A percentile compares a stretch with the other conserved stretches of the same genome.
These are phyloP conservation scores for Crypturellus undulatus DNA, from an alignment of 2,113 vertebrate species.

Conservation along the genomic window DNA sequence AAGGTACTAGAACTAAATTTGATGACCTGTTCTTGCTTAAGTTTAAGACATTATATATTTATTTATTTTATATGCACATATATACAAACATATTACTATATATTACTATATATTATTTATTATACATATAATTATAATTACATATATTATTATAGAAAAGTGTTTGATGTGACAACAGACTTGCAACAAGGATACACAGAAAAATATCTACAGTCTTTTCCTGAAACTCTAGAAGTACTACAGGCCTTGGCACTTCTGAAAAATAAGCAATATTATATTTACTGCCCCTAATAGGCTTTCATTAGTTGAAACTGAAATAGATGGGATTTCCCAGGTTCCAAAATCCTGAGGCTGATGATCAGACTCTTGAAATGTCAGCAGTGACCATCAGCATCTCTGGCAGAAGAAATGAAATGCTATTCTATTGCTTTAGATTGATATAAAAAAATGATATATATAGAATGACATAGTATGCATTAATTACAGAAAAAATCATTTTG, in stretches of 20 bases:
- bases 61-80: too few relatives aligned
- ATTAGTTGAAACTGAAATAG: neutral
- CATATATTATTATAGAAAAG: too few relatives aligned
- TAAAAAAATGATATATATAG: neutral
- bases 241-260: neutral
- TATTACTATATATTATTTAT: too few relatives aligned
- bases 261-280: neutral
- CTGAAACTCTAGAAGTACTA: neutral
- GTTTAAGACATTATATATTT: neutral
- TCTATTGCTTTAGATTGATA: neutral
- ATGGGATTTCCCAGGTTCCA: neutral
- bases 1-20: neutral
- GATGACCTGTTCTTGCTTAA: neutral
- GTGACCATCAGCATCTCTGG: neutral
- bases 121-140: too few relatives aligned
- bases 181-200: neutral
- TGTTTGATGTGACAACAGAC: accelerated
- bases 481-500: neutral
- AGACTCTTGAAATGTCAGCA: neutral
- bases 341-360: neutral
- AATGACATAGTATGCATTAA: neutral
- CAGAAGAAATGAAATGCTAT: neutral
- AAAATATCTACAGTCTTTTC: neutral
- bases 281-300: neutral
- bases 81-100: too few relatives aligned